Evolutionary conservation across 2,113 vertebrate genomes (phyloP), one percentile per base, ranked within the genome.

Genomic region (Glaucomys volans): DNA sequence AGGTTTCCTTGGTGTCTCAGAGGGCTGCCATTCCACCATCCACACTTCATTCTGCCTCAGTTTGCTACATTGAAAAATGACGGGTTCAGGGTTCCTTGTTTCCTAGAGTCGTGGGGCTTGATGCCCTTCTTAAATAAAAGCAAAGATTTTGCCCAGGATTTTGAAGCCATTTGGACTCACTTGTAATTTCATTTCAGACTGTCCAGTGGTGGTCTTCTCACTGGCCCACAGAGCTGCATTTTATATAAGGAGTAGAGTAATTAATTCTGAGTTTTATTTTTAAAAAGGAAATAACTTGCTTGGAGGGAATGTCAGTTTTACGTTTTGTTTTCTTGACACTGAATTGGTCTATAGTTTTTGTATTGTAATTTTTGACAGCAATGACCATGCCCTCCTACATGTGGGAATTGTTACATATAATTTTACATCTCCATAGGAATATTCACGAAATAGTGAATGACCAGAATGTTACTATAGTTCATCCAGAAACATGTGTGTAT

Each of bases 231-330:
- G 35, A 40, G 17, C 57, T 59, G 0, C 6, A 11, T 67, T 94
- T 85, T 62, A 4, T 74, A 52, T 71, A 62, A 69, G 76, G 85
- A 84, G 67, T n/a, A 42, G 69, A 92, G 50, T 86, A 24, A 14
- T 94, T 76, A 83, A 20, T 93, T 96, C 64, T 64, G 42, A 57
- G 30, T 83, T 89, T 82, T 59, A 54, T 84, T 95, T 97, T 91
- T 64, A 47, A 84, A 81, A 24, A 80, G 44, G 50, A 84, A 13
- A 6, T 54, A 32, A 24, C 95, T 82, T 47, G 14, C n/a, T 0
- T 79, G 26, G 18, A 89, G 62, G 80, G 75, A 35, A 12, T 64
- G 20, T 89, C 40, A 79, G 40, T 62, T 93, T 50, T 84, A 8
- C 12, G 28, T 69, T 59, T 66, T 79, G 32, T 76, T 76, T 59